These are phyloP conservation scores for Gallirallus australis DNA, from an alignment of 2,797 vertebrate species.

Conservation along the genomic window DNA sequence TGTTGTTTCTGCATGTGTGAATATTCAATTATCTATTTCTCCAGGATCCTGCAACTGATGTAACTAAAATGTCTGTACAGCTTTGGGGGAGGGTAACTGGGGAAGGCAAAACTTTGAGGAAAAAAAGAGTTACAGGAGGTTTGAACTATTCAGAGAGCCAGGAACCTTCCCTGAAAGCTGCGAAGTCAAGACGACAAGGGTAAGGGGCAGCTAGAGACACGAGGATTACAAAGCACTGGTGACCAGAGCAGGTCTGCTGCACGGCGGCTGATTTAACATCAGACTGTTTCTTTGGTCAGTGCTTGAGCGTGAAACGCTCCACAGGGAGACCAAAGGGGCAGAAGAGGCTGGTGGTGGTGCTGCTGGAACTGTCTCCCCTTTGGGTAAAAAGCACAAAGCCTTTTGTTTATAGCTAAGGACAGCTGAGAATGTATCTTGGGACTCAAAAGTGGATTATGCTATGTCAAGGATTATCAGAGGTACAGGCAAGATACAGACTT, in stretches of 20 bases:
- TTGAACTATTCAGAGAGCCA: neutral
- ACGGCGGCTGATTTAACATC: accelerated
- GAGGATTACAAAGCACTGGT: neutral
- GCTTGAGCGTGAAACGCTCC: neutral
- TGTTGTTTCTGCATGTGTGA: constrained; percentile 65
- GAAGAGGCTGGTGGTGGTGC: neutral
- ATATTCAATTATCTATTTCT: constrained; percentile 61
- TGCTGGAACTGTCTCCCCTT: neutral
- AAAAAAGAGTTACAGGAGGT: neutral
- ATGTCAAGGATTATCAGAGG: no score
- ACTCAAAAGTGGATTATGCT: neutral
- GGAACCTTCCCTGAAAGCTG: neutral
- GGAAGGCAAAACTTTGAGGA: neutral
- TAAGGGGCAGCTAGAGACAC: neutral
- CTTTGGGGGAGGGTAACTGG: neutral
- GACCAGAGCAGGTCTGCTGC: neutral
- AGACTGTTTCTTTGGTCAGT: neutral
- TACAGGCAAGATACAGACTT: no score
- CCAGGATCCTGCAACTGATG: constrained; percentile 30
- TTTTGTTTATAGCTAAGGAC: neutral
- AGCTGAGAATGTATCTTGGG: neutral
- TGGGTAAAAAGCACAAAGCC: neutral
- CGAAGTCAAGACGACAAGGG: neutral
- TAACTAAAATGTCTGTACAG: constrained; percentile 28
- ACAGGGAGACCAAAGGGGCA: neutral